Conservation (phyloP, 2,113 vertebrate genomes). For the Ariopsis seemanni region DNA sequence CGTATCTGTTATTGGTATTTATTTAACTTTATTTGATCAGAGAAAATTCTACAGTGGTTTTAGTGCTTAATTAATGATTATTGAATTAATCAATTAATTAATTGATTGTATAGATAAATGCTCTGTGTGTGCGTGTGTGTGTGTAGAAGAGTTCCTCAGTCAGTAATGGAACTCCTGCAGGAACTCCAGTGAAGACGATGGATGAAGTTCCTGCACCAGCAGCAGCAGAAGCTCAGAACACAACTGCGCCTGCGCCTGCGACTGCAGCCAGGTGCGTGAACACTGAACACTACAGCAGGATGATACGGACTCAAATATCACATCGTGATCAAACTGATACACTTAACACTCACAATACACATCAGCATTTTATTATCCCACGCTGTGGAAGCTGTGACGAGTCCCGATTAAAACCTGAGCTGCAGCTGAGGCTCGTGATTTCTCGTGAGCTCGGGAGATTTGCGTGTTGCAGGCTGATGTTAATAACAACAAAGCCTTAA, state of each 20-base stretch:
- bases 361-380: background rate
- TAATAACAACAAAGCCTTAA: too few species aligned
- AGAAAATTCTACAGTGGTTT: background rate
- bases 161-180: constrained; percentile 85
- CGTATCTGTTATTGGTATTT: background rate
- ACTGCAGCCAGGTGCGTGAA: background rate
- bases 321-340: background rate
- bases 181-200: constrained; percentile 79
- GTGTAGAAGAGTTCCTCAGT: constrained; percentile 80
- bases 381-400: background rate
- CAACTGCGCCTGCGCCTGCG: background rate
- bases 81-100: background rate
- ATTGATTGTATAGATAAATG: background rate
- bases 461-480: too few species aligned
- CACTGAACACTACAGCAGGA: background rate
- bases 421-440: background rate
- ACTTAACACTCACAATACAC: background rate
- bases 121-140: constrained; percentile 27
- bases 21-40: background rate
- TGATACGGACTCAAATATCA: background rate
- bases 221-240: constrained; percentile 3
- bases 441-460: too few species aligned
- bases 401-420: background rate
- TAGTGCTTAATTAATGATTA: background rate
- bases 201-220: constrained; percentile 65